Percentiles rank a stretch among this genome's conserved stretches.
phyloP scores from a whole-genome alignment of 2,888 invertebrate species.

The Heliconius cydno region DNA sequence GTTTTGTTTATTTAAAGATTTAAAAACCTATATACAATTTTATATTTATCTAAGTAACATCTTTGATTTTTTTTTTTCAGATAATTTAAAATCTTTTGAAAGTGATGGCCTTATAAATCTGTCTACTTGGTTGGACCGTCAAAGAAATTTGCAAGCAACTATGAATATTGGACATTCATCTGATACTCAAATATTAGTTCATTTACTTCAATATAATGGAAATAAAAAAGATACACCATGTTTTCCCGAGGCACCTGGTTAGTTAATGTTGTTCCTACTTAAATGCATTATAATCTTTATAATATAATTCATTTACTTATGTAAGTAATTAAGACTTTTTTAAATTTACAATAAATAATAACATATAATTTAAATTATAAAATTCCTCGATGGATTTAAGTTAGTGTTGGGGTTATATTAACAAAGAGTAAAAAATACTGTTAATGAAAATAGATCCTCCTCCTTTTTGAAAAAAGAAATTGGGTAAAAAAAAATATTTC shows the following conservation, averaged over 20 bases:
- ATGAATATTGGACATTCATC: slow-evolving; percentile 75
- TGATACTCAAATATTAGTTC: slow-evolving; percentile 71
- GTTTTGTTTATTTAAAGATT: background rate
- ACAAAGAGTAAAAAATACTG: no score
- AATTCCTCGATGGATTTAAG: no score
- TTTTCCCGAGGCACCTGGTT: slow-evolving; percentile 71
- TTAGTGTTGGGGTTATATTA: no score
- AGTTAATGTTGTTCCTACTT: slow-evolving; percentile 46
- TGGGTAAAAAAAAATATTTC: no score
- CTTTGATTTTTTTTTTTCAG: slow-evolving; percentile 48
- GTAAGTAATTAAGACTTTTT: no score
- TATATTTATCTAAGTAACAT: background rate
- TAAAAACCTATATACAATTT: background rate
- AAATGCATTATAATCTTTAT: background rate
- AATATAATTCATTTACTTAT: background rate
- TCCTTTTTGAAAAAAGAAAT: no score
- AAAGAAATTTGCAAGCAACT: slow-evolving; percentile 73
- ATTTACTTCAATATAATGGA: slow-evolving; percentile 77
- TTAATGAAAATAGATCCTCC: no score
- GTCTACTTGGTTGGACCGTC: slow-evolving; percentile 76
- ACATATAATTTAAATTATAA: no score
- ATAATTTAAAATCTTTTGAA: slow-evolving; percentile 45
- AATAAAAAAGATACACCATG: slow-evolving; percentile 71
- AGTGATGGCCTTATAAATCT: slow-evolving; percentile 54
- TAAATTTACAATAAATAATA: no score